Base-by-base conservation (phyloP, 2,113 vertebrate genomes). In the Cynoglossus semilaevis region DNA sequence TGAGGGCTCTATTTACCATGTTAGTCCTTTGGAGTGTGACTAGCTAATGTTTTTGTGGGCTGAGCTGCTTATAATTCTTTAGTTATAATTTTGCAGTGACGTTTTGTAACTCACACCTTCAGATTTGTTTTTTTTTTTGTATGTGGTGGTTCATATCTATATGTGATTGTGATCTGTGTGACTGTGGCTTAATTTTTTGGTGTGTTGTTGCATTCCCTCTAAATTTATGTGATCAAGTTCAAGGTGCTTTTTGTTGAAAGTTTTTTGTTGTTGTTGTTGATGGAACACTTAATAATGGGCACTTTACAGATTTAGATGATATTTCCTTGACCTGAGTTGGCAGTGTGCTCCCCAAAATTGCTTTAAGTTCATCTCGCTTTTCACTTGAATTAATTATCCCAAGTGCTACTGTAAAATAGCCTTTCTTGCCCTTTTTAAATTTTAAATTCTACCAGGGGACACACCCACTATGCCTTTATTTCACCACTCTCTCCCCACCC, bases 351-450 rank as follows among this genome's bases (percentile, higher is more conserved):
- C 43, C 17, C 15, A 14, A 43, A 46, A 19, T 52, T 10, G 4
- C 46, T 49, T 51, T 50, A n/a, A 48, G 34, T 15, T 45, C 8
- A 0, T 42, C 13, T 0, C 6, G 51, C 34, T 59, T 51, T 63
- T 51, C 5, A 4, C 14, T 60, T 63, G 14, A 36, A 10, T n/a
- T 34, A 59, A 63, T 53, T 5, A 5, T 63, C 7, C 43, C 9
- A 46, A 67, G 54, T 51, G 42, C n/a, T 37, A 3, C 14, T 47
- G 37, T 60, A 38, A 63, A 58, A 53, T 53, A 56, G 58, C 62
- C 40, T 62, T 10, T 57, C 41, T 67, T 69, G 65, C 44, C 51
- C 61, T 48, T n/a, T 54, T 81, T 77, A 49, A 22, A 65, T 51
- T 47, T 40, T 51, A 62, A 62, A 52, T 43, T 58, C 61, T 46